Percentiles rank a stretch among this genome's conserved stretches.
These are phyloP conservation scores for Staurois parvus DNA, from an alignment of 2,797 vertebrate species.

Conservation along the genomic window DNA sequence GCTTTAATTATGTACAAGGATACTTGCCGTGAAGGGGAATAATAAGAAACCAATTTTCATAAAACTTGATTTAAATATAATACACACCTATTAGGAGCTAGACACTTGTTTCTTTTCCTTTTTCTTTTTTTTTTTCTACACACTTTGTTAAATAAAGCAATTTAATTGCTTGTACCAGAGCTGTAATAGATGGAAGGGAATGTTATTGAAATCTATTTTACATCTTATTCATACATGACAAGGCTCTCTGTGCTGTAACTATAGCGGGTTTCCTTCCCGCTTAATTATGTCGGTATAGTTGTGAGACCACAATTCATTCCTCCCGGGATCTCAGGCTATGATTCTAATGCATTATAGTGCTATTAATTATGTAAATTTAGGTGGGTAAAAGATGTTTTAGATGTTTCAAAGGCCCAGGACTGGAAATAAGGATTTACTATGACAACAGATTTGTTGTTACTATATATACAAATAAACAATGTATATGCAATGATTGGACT, in stretches of 20 bases:
- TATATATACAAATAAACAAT: neutral
- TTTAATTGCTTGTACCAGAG: slow-evolving; percentile 44
- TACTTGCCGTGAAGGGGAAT: neutral
- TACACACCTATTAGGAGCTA: slow-evolving; percentile 26
- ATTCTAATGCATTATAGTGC: slow-evolving; percentile 45
- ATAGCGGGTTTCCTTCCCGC: slow-evolving; percentile 22
- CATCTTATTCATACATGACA: slow-evolving; percentile 49
- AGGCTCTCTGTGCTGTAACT: slow-evolving; percentile 41
- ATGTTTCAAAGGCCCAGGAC: slow-evolving; percentile 33
- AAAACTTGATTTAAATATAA: slow-evolving; percentile 27
- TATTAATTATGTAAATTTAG: slow-evolving; percentile 60
- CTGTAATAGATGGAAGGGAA: slow-evolving; percentile 20
- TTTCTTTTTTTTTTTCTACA: slow-evolving; percentile 6
- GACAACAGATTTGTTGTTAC: neutral
- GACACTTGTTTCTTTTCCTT: neutral
- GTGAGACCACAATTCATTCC: slow-evolving; percentile 37
- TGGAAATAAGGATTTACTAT: slow-evolving; percentile 39
- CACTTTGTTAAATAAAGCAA: slow-evolving; percentile 39
- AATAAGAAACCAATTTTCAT: slow-evolving; percentile 31
- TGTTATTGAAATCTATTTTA: slow-evolving; percentile 46
- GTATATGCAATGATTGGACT: neutral
- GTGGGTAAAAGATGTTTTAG: slow-evolving; percentile 36
- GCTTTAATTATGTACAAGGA: slow-evolving; percentile 14
- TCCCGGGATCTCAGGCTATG: slow-evolving; percentile 21
- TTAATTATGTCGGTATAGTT: slow-evolving; percentile 54